phyloP scores from a whole-genome alignment of 1,140 invertebrate genomes.

The Streblospio benedicti region DNA sequence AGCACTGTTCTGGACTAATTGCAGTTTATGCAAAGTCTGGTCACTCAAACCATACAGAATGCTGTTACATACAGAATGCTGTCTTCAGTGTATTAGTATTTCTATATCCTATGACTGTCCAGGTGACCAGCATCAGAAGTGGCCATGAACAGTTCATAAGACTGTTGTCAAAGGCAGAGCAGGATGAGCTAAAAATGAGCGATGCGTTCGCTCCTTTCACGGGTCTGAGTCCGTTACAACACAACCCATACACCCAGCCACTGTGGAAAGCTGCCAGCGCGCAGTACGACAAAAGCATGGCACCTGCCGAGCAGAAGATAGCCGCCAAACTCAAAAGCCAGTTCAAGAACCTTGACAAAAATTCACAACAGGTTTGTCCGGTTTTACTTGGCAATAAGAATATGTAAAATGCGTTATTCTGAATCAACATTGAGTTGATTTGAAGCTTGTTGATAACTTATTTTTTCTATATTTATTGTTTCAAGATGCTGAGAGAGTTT shows the following conservation, averaged over 20 bases:
- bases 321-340: constrained; percentile 70
- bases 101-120: too few species aligned
- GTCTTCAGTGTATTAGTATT: too few species aligned
- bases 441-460: too few species aligned
- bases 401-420: too few species aligned
- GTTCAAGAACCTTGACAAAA: constrained; percentile 62
- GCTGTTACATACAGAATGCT: too few species aligned
- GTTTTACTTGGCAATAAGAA: too few species aligned
- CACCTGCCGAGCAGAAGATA: constrained; percentile 72
- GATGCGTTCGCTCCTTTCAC: constrained; percentile 59
- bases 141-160: constrained; percentile 67
- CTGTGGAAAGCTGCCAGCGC: constrained; percentile 68
- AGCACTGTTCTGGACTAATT: too few species aligned
- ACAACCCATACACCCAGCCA: constrained; percentile 63
- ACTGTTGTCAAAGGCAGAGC: constrained; percentile 61
- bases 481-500: constrained; percentile 63
- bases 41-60: too few species aligned
- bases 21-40: too few species aligned
- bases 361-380: constrained; percentile 60
- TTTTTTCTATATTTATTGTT: too few species aligned
- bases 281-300: constrained; percentile 67
- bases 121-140: constrained; percentile 62
- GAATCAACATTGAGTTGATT: too few species aligned
- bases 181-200: constrained; percentile 57
- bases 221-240: constrained; percentile 67